These are phyloP conservation scores for Geotrypetes seraphini DNA, from an alignment of 2,797 vertebrate genomes.

Conservation along the genomic window DNA sequence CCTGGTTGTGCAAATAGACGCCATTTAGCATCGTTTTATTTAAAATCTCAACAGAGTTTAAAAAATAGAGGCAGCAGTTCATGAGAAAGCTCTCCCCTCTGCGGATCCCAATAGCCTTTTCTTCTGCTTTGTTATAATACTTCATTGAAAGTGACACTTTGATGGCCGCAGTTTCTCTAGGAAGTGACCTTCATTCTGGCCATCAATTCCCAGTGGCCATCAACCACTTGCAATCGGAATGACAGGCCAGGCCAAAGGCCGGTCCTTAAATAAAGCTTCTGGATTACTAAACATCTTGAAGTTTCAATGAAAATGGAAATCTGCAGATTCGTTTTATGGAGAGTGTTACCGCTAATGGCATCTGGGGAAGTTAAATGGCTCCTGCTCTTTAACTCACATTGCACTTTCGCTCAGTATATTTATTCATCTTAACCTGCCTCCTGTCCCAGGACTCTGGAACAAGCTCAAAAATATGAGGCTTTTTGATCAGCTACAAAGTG, in stretches of 20 bases:
- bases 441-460: not conserved
- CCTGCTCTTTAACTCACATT: conserved; percentile 12
- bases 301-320: conserved; percentile 71
- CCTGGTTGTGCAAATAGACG: too few relatives aligned
- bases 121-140: conserved; percentile 54
- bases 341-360: conserved; percentile 34
- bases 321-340: conserved; percentile 40
- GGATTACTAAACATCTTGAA: conserved; percentile 60
- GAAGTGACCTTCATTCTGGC: conserved; percentile 70
- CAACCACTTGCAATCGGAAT: conserved; percentile 53
- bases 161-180: conserved; percentile 67
- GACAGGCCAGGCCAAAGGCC: conserved; percentile 70
- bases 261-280: conserved; percentile 73
- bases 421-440: not conserved
- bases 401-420: not conserved
- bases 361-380: conserved; percentile 15
- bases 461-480: not conserved
- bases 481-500: too few relatives aligned
- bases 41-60: conserved; percentile 1
- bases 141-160: conserved; percentile 74
- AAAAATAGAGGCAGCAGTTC: not conserved
- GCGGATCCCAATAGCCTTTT: conserved; percentile 40
- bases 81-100: not conserved
- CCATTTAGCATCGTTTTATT: too few relatives aligned
- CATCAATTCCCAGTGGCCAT: conserved; percentile 73